These are phyloP conservation scores for Heteractis magnifica DNA, from an alignment of 92 coral and sea anemone genomes.

Conservation along the genomic window DNA sequence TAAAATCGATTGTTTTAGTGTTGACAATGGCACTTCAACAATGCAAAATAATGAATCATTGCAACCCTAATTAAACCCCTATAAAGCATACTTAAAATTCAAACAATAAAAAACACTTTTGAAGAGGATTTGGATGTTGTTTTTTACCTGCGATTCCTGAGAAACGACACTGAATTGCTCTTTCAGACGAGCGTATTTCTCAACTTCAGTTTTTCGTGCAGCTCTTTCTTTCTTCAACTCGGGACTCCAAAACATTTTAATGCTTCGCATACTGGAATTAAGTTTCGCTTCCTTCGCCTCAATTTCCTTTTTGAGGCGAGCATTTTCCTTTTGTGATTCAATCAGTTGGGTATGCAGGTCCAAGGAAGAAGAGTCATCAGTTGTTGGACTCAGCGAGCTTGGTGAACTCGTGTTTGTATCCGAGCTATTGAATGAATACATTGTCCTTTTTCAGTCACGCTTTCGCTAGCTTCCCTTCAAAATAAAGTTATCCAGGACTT, in stretches of 20 bases:
- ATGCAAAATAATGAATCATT: slow-evolving; percentile 25
- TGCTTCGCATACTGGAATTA: slow-evolving; percentile 96
- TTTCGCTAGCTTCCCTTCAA: background rate
- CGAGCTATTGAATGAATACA: slow-evolving; percentile 9
- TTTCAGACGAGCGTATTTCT: slow-evolving; percentile 69
- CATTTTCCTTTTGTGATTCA: slow-evolving; percentile 83
- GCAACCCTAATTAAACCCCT: slow-evolving; percentile 6
- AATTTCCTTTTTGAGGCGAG: slow-evolving; percentile 81
- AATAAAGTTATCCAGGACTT: background rate
- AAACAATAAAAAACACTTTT: background rate
- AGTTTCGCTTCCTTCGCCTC: slow-evolving; percentile 95
- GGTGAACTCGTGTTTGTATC: slow-evolving; percentile 20
- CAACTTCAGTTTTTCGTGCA: slow-evolving; percentile 85
- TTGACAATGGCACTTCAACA: slow-evolving; percentile 38
- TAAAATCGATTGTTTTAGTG: slow-evolving; percentile 13
- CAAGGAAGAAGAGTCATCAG: slow-evolving; percentile 29
- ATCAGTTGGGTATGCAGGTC: slow-evolving; percentile 60
- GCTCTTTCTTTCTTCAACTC: slow-evolving; percentile 97
- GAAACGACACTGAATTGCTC: slow-evolving; percentile 88
- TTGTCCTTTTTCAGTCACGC: slow-evolving; percentile 16
- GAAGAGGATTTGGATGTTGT: background rate
- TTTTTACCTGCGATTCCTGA: slow-evolving; percentile 86
- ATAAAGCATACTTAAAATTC: slow-evolving; percentile 6
- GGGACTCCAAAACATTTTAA: slow-evolving; percentile 98
- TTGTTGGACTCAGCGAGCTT: slow-evolving; percentile 11